phyloP scores from a whole-genome alignment of 2,888 invertebrate species.

The Drosophila quinaria region DNA sequence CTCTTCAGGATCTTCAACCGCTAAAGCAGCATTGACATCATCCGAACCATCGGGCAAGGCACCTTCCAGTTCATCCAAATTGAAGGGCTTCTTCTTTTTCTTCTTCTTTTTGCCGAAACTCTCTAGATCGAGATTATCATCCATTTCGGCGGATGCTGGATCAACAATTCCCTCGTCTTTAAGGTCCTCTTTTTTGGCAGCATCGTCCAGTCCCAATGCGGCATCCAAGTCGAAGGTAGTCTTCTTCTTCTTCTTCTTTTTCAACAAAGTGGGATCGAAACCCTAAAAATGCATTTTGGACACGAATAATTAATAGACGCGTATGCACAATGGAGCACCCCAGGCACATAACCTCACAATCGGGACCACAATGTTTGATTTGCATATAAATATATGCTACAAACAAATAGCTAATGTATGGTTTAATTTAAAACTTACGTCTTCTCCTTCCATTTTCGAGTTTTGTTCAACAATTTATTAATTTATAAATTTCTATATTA shows the following conservation, averaged over 20 bases:
- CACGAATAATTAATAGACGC: constrained; percentile 5
- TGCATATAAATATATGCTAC: constrained; percentile 17
- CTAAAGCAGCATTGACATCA: constrained; percentile 87
- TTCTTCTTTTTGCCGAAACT: constrained; percentile 95
- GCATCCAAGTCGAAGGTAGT: constrained; percentile 96
- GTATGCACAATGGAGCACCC: constrained; percentile 31
- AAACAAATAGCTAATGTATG: neutral
- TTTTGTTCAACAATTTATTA: constrained; percentile 19
- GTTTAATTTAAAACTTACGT: constrained; percentile 53
- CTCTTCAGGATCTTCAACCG: constrained; percentile 88
- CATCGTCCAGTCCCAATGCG: constrained; percentile 88
- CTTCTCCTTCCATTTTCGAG: constrained; percentile 63
- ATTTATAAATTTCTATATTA: constrained; percentile 21
- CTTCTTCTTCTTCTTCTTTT: constrained; percentile 98
- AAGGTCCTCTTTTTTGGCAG: constrained; percentile 87
- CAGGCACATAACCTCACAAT: constrained; percentile 56
- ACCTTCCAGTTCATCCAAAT: constrained; percentile 94
- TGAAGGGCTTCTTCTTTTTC: constrained; percentile 96
- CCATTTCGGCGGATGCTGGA: constrained; percentile 87
- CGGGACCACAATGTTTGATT: constrained; percentile 24
- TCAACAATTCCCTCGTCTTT: constrained; percentile 86
- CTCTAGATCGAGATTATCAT: constrained; percentile 92
- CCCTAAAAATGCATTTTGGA: constrained; percentile 86
- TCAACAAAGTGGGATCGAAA: constrained; percentile 94
- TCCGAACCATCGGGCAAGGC: constrained; percentile 89